Conservation (phyloP, 2,888 invertebrate genomes). For the Zygaena filipendulae region DNA sequence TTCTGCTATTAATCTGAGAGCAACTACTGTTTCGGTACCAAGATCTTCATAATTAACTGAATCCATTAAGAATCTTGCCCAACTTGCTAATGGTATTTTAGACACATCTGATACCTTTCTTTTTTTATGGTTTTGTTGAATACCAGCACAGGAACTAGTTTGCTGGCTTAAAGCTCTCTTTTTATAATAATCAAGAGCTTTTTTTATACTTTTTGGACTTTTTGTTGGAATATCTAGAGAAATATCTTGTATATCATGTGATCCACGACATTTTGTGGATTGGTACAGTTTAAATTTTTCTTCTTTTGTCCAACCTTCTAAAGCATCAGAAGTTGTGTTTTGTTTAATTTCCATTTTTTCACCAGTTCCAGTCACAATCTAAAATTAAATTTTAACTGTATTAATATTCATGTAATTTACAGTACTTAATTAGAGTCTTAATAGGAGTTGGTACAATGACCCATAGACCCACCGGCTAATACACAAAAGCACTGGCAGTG, state of each 20-base stretch:
- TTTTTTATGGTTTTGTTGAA: slow-evolving; percentile 13
- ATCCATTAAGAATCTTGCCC: slow-evolving; percentile 40
- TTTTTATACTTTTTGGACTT: slow-evolving; percentile 24
- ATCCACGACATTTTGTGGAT: slow-evolving; percentile 28
- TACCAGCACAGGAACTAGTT: slow-evolving; percentile 1
- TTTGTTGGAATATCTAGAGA: slow-evolving; percentile 26
- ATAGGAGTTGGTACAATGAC: no score
- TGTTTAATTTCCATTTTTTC: background rate
- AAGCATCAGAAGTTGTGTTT: background rate
- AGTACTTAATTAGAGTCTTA: no score
- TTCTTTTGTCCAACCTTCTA: slow-evolving; percentile 34
- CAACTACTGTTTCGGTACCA: slow-evolving; percentile 36
- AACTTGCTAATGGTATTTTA: slow-evolving; percentile 31
- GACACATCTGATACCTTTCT: slow-evolving; percentile 15
- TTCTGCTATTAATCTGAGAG: slow-evolving; percentile 45
- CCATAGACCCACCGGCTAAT: no score
- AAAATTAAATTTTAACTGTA: background rate
- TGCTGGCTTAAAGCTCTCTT: slow-evolving; percentile 21
- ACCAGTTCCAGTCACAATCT: background rate
- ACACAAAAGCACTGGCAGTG: no score
- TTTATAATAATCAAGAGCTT: slow-evolving; percentile 31
- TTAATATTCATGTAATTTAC: background rate
- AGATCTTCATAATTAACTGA: slow-evolving; percentile 29
- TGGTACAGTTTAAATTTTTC: slow-evolving; percentile 36
- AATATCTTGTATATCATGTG: slow-evolving; percentile 24